Conservation (phyloP, 2,113 vertebrate species). For the Eulacestoma nigropectus region DNA sequence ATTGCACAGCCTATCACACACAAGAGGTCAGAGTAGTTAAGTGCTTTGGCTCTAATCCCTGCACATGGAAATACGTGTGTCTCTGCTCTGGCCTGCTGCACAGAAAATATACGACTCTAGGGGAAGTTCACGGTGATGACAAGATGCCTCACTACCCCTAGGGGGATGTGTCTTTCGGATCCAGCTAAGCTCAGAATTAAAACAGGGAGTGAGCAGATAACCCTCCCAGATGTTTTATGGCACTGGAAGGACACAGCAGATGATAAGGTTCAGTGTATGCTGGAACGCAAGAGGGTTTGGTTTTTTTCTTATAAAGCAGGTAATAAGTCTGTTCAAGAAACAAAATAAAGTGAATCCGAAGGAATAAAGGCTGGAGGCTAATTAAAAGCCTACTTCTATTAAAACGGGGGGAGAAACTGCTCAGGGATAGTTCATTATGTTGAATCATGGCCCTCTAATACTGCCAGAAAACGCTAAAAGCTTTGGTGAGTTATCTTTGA, state of each 20-base stretch:
- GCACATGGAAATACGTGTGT: not conserved
- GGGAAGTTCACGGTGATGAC: not conserved
- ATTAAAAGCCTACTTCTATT: conserved; percentile 14
- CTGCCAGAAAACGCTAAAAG: not conserved
- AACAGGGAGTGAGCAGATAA: not conserved
- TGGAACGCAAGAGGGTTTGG: not conserved
- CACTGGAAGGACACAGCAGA: not conserved
- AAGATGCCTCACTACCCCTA: not conserved
- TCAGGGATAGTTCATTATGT: not conserved
- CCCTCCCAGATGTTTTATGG: not conserved
- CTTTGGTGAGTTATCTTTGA: not conserved
- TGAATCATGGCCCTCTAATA: not conserved
- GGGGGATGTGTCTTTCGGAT: not conserved
- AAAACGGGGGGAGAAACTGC: not conserved
- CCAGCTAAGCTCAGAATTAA: not conserved
- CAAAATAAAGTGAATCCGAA: not conserved
- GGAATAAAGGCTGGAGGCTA: not conserved
- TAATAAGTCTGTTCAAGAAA: not conserved
- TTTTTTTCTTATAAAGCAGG: not conserved
- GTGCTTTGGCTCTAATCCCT: conserved; percentile 1
- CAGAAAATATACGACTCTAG: not conserved
- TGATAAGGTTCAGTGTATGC: not conserved
- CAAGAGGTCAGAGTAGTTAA: conserved; percentile 3
- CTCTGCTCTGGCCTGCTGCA: not conserved
- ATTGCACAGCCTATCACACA: not conserved